These are phyloP conservation scores for Eilema sororculum DNA, from an alignment of 2,888 invertebrate species.

Conservation along the genomic window DNA sequence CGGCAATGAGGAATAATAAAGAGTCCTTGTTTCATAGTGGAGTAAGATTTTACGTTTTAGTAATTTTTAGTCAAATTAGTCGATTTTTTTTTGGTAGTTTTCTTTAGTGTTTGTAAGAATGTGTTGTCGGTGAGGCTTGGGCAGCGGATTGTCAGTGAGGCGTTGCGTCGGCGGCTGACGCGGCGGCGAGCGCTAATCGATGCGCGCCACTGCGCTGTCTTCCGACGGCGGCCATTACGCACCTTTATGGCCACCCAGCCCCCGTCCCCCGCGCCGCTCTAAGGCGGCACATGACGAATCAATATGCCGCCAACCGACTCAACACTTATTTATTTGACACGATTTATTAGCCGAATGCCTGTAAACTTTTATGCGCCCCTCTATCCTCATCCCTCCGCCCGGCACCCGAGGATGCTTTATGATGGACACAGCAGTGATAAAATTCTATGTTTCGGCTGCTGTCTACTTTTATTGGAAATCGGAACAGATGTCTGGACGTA, in stretches of 20 bases:
- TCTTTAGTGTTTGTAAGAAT: constrained; percentile 12
- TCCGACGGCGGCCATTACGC: constrained; percentile 91
- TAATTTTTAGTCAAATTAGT: constrained; percentile 33
- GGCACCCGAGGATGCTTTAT: constrained; percentile 74
- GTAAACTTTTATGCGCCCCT: constrained; percentile 84
- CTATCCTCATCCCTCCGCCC: constrained; percentile 64
- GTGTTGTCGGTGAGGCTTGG: constrained; percentile 38
- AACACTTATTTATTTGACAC: constrained; percentile 87
- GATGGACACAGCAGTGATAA: constrained; percentile 82
- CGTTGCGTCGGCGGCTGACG: constrained; percentile 83
- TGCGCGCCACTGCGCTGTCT: constrained; percentile 90
- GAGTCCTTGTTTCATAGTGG: constrained; percentile 31
- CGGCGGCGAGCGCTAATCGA: constrained; percentile 90
- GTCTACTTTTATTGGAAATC: constrained; percentile 78
- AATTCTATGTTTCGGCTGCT: constrained; percentile 79
- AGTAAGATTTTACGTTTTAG: constrained; percentile 29
- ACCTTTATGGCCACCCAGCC: constrained; percentile 89
- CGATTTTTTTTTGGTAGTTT: constrained; percentile 19
- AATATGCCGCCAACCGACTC: constrained; percentile 87
- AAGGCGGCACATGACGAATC: constrained; percentile 87
- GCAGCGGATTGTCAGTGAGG: constrained; percentile 51
- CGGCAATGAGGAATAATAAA: constrained; percentile 28
- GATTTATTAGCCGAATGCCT: constrained; percentile 87
- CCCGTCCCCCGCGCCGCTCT: constrained; percentile 72
- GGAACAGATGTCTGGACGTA: constrained; percentile 75